Conservation (phyloP, 1,140 invertebrate genomes). For the Drosophila oshimai region DNA sequence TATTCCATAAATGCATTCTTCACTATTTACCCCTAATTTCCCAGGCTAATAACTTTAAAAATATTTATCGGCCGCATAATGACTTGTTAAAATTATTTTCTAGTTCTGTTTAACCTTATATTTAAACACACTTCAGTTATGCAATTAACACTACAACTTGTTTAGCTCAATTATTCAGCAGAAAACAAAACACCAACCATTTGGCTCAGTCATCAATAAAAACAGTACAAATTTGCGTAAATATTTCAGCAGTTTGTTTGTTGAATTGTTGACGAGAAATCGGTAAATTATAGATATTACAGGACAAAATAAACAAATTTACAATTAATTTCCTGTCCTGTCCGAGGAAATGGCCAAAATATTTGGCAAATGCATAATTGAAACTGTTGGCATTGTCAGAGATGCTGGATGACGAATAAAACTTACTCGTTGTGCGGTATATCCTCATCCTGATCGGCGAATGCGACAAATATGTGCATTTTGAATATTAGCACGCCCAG, state of each 20-base stretch:
- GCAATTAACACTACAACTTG: not conserved
- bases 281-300: conserved; percentile 15
- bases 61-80: not conserved
- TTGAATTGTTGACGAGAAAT: conserved; percentile 4
- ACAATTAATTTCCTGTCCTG: conserved; percentile 73
- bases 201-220: not conserved
- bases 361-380: conserved; percentile 54
- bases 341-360: conserved; percentile 44
- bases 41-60: no score
- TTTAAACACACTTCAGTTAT: not conserved
- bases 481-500: conserved; percentile 72
- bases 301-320: conserved; percentile 54
- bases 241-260: conserved; percentile 12
- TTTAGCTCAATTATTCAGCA: conserved; percentile 7
- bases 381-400: conserved; percentile 12
- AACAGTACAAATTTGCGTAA: conserved; percentile 11
- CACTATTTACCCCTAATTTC: no score
- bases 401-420: conserved; percentile 14
- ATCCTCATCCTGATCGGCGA: conserved; percentile 90
- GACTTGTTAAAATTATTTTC: not conserved
- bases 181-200: not conserved
- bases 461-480: conserved; percentile 70
- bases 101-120: not conserved
- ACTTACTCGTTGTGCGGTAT: conserved; percentile 93
- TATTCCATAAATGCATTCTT: no score